phyloP scores from a whole-genome alignment of 2,797 vertebrate species.

The Graptemys geographica region DNA sequence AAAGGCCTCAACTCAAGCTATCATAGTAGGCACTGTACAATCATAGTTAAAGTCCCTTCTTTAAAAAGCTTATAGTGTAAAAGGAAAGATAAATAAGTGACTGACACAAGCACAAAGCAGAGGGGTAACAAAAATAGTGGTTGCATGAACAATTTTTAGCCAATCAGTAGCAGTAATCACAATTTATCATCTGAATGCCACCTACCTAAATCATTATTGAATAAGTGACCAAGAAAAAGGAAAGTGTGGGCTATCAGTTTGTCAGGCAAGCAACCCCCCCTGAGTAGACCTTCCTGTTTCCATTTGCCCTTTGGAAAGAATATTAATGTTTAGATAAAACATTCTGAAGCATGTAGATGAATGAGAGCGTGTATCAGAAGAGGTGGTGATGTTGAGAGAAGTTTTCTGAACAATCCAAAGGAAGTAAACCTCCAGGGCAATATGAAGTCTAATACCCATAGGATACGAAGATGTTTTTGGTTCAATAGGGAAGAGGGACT shows the following conservation, averaged over 20 bases:
- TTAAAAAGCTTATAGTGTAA: neutral
- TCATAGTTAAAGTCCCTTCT: neutral
- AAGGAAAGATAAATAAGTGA: neutral
- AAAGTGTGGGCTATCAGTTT: neutral
- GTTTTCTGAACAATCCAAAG: neutral
- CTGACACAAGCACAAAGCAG: neutral
- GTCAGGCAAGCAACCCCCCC: neutral
- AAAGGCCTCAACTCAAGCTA: neutral
- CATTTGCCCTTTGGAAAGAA: neutral
- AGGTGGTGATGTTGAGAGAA: neutral
- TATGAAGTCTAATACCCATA: neutral
- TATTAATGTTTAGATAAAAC: neutral
- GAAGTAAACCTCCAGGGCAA: neutral
- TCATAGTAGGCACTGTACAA: neutral
- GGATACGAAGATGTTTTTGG: neutral
- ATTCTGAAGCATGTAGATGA: neutral
- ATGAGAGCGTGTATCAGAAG: neutral
- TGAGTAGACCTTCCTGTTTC: neutral
- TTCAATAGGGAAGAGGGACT: neutral
- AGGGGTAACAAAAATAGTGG: neutral
- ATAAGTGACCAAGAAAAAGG: neutral
- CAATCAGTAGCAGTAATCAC: neutral
- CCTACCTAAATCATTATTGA: neutral
- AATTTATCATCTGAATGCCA: neutral
- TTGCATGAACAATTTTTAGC: neutral